Evolutionary conservation across 2,797 vertebrate species (phyloP).

Genomic region (Mormyrops boulengeri): DNA sequence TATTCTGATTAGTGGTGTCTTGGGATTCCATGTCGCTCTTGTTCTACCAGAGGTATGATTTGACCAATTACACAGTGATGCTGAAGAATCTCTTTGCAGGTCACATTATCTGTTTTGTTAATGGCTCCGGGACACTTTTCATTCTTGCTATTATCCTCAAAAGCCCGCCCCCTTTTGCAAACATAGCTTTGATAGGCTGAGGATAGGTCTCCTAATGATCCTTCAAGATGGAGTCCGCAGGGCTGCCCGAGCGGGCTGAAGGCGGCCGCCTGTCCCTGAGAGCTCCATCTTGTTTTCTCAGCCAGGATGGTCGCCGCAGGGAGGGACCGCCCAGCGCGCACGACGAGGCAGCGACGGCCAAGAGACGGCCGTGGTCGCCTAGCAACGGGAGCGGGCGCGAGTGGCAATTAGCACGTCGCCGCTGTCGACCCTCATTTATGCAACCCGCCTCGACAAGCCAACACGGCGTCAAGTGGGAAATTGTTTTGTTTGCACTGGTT

Average conservation of each 20-base stretch:
- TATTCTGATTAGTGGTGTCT: slow-evolving; percentile 19
- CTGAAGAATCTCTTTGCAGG: neutral
- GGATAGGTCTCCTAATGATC: neutral
- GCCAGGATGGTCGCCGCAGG: neutral
- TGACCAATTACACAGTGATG: neutral
- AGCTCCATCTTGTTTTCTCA: slow-evolving; percentile 22
- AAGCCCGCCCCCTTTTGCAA: neutral
- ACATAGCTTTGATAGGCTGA: neutral
- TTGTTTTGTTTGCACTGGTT: neutral
- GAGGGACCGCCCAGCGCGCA: neutral
- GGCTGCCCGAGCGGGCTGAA: neutral
- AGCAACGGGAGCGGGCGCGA: slow-evolving; percentile 15
- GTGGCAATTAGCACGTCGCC: neutral
- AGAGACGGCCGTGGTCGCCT: slow-evolving; percentile 1
- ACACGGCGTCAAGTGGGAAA: neutral
- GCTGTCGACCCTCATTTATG: neutral
- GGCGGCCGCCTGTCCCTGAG: neutral
- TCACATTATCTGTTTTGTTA: neutral
- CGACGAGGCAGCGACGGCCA: neutral
- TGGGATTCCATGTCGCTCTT: neutral
- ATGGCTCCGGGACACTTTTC: neutral
- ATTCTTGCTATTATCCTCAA: neutral
- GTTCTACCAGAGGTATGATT: neutral
- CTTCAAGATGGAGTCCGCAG: slow-evolving; percentile 11
- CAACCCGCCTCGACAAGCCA: neutral